phyloP scores from a whole-genome alignment of 2,888 invertebrate species.

The Scotopteryx bipunctaria region DNA sequence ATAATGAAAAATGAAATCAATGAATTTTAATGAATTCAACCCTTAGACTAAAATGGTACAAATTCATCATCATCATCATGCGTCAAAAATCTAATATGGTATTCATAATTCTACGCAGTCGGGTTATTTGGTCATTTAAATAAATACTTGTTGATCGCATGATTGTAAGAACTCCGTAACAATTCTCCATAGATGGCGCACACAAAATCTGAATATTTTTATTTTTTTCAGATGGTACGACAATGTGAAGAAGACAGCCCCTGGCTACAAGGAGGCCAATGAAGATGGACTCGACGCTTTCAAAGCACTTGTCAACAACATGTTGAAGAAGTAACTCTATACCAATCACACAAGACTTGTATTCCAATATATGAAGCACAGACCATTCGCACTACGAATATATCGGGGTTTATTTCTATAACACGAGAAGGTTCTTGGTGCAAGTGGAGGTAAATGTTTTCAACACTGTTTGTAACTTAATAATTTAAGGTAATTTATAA shows the following conservation, averaged over 20 bases:
- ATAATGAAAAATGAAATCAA: too few relatives aligned
- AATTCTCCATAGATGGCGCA: too few relatives aligned
- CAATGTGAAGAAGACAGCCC: constrained; percentile 67
- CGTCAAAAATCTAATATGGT: too few relatives aligned
- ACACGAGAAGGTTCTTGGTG: constrained; percentile 5
- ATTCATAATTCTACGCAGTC: too few relatives aligned
- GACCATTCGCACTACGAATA: constrained; percentile 3
- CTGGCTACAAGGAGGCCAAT: constrained; percentile 82
- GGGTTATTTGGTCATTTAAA: too few relatives aligned
- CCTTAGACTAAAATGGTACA: too few relatives aligned
- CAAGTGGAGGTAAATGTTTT: constrained; percentile 25
- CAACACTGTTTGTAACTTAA: constrained; percentile 49
- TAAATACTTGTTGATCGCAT: too few relatives aligned
- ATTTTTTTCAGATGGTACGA: constrained; percentile 68
- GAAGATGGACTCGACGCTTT: constrained; percentile 82
- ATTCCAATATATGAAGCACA: constrained; percentile 30
- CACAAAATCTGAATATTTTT: too few relatives aligned
- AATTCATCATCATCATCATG: too few relatives aligned
- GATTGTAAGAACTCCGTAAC: too few relatives aligned
- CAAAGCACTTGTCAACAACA: constrained; percentile 72
- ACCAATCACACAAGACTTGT: constrained; percentile 25
- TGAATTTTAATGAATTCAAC: too few relatives aligned
- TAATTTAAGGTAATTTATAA: constrained; percentile 53
- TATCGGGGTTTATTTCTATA: neutral
- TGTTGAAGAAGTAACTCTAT: constrained; percentile 66